Evolutionary conservation across 92 coral and sea anemone genomes (phyloP), one percentile per base, ranked within the genome.

Genomic region (Zoanthus gigantus): DNA sequence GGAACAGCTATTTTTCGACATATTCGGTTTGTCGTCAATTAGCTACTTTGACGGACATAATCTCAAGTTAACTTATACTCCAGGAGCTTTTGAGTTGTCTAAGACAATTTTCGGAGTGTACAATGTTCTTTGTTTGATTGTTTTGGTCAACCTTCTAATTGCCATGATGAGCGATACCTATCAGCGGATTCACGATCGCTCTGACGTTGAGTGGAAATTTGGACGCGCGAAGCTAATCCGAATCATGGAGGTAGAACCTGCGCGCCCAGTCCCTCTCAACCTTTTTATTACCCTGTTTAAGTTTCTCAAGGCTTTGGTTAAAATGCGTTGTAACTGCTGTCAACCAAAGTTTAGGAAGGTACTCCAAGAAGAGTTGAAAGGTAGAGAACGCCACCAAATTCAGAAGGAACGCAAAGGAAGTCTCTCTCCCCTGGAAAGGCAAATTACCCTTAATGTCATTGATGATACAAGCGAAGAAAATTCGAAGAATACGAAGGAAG

Each of bases 131-230:
- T 89, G 95, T 15, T 90, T 97, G 72, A 91, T 97, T 30, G 98
- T 96, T 9, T 89, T 96, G 47, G 85, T 96, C 88, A 96, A 96
- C 76, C 92, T 96, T 7, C 94, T 96, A 54, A 96, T 96, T 80
- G 98, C 98, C 83, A 96, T 96, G 98, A 96, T 96, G 98, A 96
- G 98, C 54, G 98, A 96, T 86, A 96, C 98, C 15, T 96, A 96
- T 77, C 98, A 96, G 77, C 87, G 98, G 17, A 92, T 96, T 61
- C 98, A 96, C 79, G 94, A 90, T 54, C 93, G 92, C 72, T 96
- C 98, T 0, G 98, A 96, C 74, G 87, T 94, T 53, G 98, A 94
- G 90, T 96, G 98, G 98, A 96, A 96, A 85, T 96, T 94, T 79
- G 98, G 98, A 60, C 92, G 98, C 53, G 98, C 98, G 3, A 93